Base-by-base conservation (phyloP, 1,140 invertebrate genomes). In the Trichomalopsis sarcophagae region DNA sequence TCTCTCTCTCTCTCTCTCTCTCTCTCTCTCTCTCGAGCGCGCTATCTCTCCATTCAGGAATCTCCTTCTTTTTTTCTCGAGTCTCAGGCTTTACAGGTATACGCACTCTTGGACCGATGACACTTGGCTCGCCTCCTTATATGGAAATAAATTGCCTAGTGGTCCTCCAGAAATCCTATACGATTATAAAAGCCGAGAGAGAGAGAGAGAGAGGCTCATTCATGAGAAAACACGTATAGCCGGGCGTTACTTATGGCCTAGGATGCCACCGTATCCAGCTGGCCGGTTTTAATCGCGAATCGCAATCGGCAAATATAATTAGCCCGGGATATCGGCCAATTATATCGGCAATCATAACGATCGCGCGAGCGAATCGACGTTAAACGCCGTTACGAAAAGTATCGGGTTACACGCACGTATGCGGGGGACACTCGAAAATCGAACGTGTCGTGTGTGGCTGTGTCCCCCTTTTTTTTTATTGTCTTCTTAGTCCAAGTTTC, bases 21-120 rank as follows among this genome's bases (percentile, higher is more conserved):
- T 84, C 85, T 44, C 47, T 6, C 2, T 79, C 68, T 21, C 17
- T 50, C 75, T 21, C n/a, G 14, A 7, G 7, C 30, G 66, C 84
- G 84, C 89, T 93, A 92, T 81, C 84, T 81, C 84, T 93, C 89
- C 89, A 91, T 93, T 92, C 88, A 89, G 86, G 89, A 88, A 93
- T 93, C 91, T 90, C 27, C 75, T 78, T 68, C 47, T 78, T 36
- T 73, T 36, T 81, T 44, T 78, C 81, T 74, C 33, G 78, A 62
- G 55, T 55, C 40, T 44, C 40, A 44, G 40, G 40, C 40, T 44
- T 44, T 85, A 81, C 84, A 81, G 84, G 84, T 85, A 85, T 85
- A 85, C 78, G 78, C 84, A 69, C 83, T 80, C 77, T 11, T 44
- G 50, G 78, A 74, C 83, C 62, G 83, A 85, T 81, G 84, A 85